These are phyloP conservation scores for Carcinoscorpius rotundicauda DNA, from an alignment of 1,140 invertebrate genomes.

Conservation along the genomic window DNA sequence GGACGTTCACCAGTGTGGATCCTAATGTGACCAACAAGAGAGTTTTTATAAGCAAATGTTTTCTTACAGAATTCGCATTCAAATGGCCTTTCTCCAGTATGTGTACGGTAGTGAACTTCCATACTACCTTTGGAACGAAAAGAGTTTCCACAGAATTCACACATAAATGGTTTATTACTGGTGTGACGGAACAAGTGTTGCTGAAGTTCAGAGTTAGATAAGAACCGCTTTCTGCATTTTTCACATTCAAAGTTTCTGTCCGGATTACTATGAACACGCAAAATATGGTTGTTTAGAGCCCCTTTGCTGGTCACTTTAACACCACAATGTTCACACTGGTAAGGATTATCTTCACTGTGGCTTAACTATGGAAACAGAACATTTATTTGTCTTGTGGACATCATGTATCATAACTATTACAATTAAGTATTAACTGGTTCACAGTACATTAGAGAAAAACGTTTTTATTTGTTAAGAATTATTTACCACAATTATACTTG, in stretches of 20 bases:
- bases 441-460: too few relatives aligned
- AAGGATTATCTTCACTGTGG: constrained; percentile 19
- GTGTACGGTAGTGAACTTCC: constrained; percentile 47
- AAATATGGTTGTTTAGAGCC: constrained; percentile 15
- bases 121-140: constrained; percentile 17
- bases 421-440: too few relatives aligned
- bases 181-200: constrained; percentile 16
- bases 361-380: constrained; percentile 10
- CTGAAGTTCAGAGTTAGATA: constrained; percentile 29
- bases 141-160: constrained; percentile 18
- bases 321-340: constrained; percentile 19
- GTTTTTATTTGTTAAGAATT: too few relatives aligned
- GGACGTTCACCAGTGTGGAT: constrained; percentile 66
- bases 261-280: constrained; percentile 17
- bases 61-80: constrained; percentile 52
- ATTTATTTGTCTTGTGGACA: too few relatives aligned
- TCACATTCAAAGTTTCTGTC: constrained; percentile 28
- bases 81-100: constrained; percentile 60
- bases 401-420: too few relatives aligned
- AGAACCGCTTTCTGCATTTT: constrained; percentile 27
- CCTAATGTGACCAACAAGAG: constrained; percentile 47
- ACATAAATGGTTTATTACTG: constrained; percentile 13
- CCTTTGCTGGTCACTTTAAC: constrained; percentile 19
- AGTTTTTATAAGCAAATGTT: constrained; percentile 50
- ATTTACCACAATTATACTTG: too few relatives aligned